Base-by-base conservation (phyloP, 2,113 vertebrate species). In the Mormyrus lacerda region DNA sequence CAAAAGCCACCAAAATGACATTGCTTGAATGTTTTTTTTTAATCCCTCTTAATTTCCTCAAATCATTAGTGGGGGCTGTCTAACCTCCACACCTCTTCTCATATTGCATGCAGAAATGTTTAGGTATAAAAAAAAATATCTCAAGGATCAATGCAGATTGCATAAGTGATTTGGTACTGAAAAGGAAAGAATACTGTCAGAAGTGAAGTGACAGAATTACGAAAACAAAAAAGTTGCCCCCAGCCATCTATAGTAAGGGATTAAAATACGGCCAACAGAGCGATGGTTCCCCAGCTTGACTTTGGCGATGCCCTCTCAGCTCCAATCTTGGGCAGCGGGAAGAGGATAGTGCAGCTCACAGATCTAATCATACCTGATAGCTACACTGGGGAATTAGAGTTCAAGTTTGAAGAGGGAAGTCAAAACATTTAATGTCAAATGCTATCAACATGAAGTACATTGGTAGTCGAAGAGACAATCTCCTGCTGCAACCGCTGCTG, bases 1-100 rank as follows among this genome's bases (percentile, higher is more conserved):
- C 73, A 90, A 88, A 88, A 82, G 51, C n/a, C 50, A 88, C 88
- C 50, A 5, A 87, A 90, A 85, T 84, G 27, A 76, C 89, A 87
- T 90, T 90, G 85, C 65, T 87, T 19, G 35, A 61, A 17, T 47
- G 86, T 42, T 89, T 89, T 82, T 87, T 45, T 87, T 55, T 90
- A 27, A 87, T 76, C 35, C 65, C 51, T 31, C 76, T 88, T 84
- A 90, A 42, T 83, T 90, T 84, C 24, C 65, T 31, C 15, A 65
- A 90, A 83, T 83, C 50, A 84, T 84, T 82, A 42, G 11, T 82
- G 79, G 50, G 50, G 31, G 21, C 50, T 51, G 31, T 69, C 48
- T 19, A 73, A 15, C n/a, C 53, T 55, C 82, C 39, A 58, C 31
- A 50, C 88, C 11, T 35, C 27, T 82, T 79, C 35, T 51, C 31